Base-by-base conservation (phyloP, 1,140 invertebrate species). In the Stegodyphus mimosarum region DNA sequence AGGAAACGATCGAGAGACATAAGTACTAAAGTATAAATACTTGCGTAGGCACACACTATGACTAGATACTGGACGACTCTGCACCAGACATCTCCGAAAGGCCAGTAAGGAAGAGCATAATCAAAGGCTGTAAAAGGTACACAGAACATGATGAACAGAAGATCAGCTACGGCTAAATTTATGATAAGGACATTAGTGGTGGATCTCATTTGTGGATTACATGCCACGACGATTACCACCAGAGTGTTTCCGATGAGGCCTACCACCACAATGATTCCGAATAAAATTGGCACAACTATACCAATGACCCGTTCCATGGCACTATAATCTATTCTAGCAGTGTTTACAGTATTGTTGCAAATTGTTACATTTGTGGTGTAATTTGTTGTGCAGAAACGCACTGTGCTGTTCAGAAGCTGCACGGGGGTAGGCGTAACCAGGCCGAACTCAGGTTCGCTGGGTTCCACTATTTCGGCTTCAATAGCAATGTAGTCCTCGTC, bases 1-100 rank as follows among this genome's bases (percentile, higher is more conserved):
- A 99, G 92, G 90, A 97, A 99, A 87, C 97, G 93, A 90, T 99
- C 97, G 48, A 98, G 90, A 17, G 96, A 97, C 97, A 99, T 98
- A 67, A 99, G 92, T 0, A 99, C 96, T 48, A 99, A 91, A 0
- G 97, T 98, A 90, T 98, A 98, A 11, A 98, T 97, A 87, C 95
- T 97, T 7, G 95, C 96, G 88, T 96, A 97, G 1, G 96, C 97
- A 11, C 95, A 97, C 2, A 98, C 96, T 87, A 96, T 95, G 87
- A 95, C 95, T 71, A 94, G 89, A 88, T 95, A 96, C 89, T 95
- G 94, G 1, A 96, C 95, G 33, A 96, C 94, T 91, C 96, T 96
- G 91, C 97, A 98, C 95, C 96, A 97, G 80, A 94, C 89, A 88
- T 95, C 93, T 10, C 97, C 96, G 89, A 98, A 98, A 0, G 96